A percentile compares a stretch with the other conserved stretches of the same genome.
Evolutionary conservation across 2,888 invertebrate genomes (phyloP).

Genomic region (Cordilura impudica): DNA sequence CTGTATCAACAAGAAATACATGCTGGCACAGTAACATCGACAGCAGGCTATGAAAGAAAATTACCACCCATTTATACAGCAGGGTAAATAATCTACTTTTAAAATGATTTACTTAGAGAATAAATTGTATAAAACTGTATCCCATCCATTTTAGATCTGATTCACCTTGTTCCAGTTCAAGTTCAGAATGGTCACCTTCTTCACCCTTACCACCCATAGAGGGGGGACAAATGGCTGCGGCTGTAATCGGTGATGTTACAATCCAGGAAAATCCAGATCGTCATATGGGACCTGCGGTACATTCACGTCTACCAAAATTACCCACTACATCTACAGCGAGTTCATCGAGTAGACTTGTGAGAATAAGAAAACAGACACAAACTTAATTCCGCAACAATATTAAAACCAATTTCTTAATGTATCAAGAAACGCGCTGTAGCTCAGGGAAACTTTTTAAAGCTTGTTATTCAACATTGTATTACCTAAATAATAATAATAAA

Average conservation of each 20-base stretch:
- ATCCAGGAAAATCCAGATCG: conserved; percentile 71
- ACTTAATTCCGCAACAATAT: neutral
- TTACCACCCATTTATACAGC: conserved; percentile 77
- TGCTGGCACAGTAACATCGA: conserved; percentile 82
- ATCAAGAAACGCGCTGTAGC: conserved; percentile 32
- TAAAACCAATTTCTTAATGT: neutral
- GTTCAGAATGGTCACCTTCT: conserved; percentile 78
- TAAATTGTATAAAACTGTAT: neutral
- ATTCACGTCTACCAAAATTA: conserved; percentile 74
- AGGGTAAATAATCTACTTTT: conserved; percentile 69
- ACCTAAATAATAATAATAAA: neutral
- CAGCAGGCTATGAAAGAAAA: conserved; percentile 75
- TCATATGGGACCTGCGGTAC: conserved; percentile 76
- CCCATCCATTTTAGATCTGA: conserved; percentile 70
- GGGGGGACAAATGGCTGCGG: conserved; percentile 58
- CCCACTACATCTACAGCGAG: conserved; percentile 63
- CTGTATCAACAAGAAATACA: conserved; percentile 93
- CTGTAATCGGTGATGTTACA: conserved; percentile 59
- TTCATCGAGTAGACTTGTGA: conserved; percentile 39
- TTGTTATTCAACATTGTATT: conserved; percentile 43
- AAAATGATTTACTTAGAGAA: neutral
- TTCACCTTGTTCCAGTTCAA: conserved; percentile 77
- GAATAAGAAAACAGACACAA: conserved; percentile 30
- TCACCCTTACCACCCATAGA: conserved; percentile 74
- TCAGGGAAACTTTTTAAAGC: conserved; percentile 60